Percentiles rank a stretch among this genome's conserved stretches.
Evolutionary conservation across 2,113 vertebrate species (phyloP).

Genomic region (Misgurnus anguillicaudatus): DNA sequence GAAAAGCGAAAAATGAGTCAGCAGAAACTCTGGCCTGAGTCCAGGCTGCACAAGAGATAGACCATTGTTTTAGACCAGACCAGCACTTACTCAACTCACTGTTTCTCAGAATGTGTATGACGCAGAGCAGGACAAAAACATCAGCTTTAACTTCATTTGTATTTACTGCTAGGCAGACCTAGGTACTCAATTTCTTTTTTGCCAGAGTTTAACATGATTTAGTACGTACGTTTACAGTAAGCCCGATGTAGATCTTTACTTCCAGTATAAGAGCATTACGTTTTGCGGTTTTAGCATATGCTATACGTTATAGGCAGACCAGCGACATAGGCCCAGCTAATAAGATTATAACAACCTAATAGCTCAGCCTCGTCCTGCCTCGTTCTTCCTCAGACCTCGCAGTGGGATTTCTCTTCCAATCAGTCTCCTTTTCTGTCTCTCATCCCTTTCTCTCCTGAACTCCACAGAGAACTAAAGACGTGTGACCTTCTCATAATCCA

Average conservation of each 20-base stretch:
- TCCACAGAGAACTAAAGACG: conserved; percentile 40
- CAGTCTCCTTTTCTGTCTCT: conserved; percentile 19
- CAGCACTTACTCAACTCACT: background rate
- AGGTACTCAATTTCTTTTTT: background rate
- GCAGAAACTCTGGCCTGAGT: conserved; percentile 23
- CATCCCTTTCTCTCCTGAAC: conserved; percentile 25
- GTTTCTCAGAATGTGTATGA: background rate
- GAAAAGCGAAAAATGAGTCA: conserved; percentile 1
- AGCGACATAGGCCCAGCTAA: background rate
- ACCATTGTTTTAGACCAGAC: background rate
- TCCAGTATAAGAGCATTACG: conserved; percentile 5
- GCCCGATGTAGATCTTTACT: background rate
- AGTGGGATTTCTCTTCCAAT: background rate
- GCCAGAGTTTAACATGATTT: background rate
- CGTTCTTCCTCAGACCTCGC: background rate
- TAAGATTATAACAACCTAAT: conserved; percentile 1
- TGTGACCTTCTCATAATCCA: conserved; percentile 34
- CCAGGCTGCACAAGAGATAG: conserved; percentile 25
- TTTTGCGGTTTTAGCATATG: conserved; percentile 8
- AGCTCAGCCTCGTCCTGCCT: background rate
- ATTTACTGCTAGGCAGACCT: too few species aligned
- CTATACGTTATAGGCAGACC: background rate
- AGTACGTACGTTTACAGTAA: background rate
- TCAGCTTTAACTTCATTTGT: background rate
- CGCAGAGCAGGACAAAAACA: background rate